phyloP scores from a whole-genome alignment of 92 coral and sea anemone species.

The Palythoa heliodiscus region DNA sequence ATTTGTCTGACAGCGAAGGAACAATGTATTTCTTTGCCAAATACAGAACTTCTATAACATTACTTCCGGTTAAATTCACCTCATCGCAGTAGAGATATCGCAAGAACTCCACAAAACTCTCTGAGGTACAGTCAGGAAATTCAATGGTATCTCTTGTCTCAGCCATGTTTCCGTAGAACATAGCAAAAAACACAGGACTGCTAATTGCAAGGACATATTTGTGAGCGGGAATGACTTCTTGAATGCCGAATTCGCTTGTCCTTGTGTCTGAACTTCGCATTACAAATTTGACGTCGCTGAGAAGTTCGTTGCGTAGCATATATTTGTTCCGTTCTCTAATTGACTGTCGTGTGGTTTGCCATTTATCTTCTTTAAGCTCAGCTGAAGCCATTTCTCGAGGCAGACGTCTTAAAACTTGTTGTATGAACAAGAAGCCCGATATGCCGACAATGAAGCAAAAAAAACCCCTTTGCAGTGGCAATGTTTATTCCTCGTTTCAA shows the following conservation, averaged over 20 bases:
- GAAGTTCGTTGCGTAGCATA: conserved; percentile 38
- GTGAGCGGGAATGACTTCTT: conserved; percentile 58
- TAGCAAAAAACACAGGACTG: conserved; percentile 34
- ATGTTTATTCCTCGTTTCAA: no score
- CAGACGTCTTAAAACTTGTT: neutral
- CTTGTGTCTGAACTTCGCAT: conserved; percentile 28
- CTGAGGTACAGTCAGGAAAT: conserved; percentile 65
- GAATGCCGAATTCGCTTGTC: conserved; percentile 12
- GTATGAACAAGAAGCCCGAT: no score
- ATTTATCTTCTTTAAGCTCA: conserved; percentile 8
- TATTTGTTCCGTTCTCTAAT: conserved; percentile 62
- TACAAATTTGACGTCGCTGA: conserved; percentile 52
- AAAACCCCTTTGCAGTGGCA: no score
- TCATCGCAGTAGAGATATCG: conserved; percentile 70
- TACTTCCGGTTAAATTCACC: conserved; percentile 53
- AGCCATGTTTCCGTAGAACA: conserved; percentile 72
- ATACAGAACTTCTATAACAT: conserved; percentile 60
- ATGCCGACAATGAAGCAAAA: no score
- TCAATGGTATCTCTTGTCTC: conserved; percentile 60
- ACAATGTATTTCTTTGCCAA: conserved; percentile 71
- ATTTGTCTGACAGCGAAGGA: conserved; percentile 54
- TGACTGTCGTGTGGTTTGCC: conserved; percentile 62
- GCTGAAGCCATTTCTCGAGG: neutral
- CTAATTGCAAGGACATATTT: conserved; percentile 72
- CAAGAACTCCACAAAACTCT: conserved; percentile 66